A percentile compares a stretch with the other conserved stretches of the same genome.
Conservation (phyloP, 2,113 vertebrate species). For the Aspidoscelis tigris region DNA sequence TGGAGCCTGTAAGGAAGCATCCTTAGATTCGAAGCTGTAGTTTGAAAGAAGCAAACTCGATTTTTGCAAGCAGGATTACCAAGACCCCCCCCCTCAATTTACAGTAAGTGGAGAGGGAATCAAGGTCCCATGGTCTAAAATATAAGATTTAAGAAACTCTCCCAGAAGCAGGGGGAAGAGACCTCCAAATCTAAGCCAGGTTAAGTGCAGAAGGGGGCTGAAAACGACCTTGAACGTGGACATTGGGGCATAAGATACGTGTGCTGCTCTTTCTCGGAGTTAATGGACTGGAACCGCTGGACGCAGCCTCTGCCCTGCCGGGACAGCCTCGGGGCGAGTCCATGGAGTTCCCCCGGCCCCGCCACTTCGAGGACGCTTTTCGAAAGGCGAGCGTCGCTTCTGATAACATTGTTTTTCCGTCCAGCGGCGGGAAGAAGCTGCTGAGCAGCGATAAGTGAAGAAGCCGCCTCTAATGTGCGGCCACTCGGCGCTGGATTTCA, state of each 20-base stretch:
- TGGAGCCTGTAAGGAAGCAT: neutral
- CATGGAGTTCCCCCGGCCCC: neutral
- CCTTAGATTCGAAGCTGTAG: neutral
- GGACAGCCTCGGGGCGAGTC: neutral
- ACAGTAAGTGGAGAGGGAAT: too few species aligned
- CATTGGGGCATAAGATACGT: too few species aligned
- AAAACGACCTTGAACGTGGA: too few species aligned
- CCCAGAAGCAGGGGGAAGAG: too few species aligned
- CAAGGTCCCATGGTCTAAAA: too few species aligned
- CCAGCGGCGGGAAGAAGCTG: constrained; percentile 64
- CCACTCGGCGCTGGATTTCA: constrained; percentile 63
- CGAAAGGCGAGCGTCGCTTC: constrained; percentile 44
- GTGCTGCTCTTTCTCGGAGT: neutral
- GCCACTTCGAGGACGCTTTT: neutral
- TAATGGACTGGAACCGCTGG: neutral
- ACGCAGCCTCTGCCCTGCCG: neutral
- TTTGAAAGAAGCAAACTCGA: neutral
- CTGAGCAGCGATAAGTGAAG: constrained; percentile 67
- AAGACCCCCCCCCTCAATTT: too few species aligned
- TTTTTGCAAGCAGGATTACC: neutral
- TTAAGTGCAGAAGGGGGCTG: too few species aligned
- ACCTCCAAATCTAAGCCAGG: too few species aligned
- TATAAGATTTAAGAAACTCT: too few species aligned
- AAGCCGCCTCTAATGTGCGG: constrained; percentile 65
- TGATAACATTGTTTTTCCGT: constrained; percentile 73